Conservation (phyloP, 64 coral and sea anemone species). For the Catalaphyllia jardinei region DNA sequence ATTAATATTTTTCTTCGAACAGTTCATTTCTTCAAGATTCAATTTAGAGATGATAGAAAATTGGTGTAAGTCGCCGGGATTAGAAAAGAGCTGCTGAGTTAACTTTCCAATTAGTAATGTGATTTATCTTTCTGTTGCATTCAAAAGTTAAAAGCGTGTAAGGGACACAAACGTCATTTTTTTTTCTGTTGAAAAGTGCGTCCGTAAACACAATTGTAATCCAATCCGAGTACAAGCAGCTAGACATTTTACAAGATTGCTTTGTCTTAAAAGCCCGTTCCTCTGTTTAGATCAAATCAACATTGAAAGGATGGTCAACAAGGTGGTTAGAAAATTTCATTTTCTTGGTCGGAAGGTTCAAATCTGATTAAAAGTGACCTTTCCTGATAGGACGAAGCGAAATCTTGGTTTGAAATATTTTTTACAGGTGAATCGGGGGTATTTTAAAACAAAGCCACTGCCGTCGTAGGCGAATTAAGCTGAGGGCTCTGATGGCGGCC, state of each 20-base stretch:
- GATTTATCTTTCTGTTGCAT: not conserved
- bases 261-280: not conserved
- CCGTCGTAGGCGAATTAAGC: not conserved
- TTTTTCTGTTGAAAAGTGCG: not conserved
- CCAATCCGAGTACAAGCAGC: not conserved
- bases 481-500: not conserved
- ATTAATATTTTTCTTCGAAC: not conserved
- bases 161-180: not conserved
- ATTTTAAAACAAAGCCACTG: not conserved
- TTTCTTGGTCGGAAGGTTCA: constrained; percentile 15
- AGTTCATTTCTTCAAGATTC: not conserved
- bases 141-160: not conserved
- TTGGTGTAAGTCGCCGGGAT: not conserved
- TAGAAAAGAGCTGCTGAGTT: not conserved
- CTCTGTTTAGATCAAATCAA: constrained; percentile 5
- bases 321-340: constrained; percentile 31
- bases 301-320: constrained; percentile 10
- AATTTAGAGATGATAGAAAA: not conserved
- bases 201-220: not conserved
- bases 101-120: not conserved
- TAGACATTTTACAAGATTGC: too few species aligned
- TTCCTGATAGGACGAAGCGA: constrained; percentile 19
- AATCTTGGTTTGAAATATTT: constrained; percentile 31
- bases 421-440: not conserved
- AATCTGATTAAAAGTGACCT: constrained; percentile 33